These are phyloP conservation scores for Globicephala melas DNA, from an alignment of 2,113 vertebrate species.

Conservation along the genomic window DNA sequence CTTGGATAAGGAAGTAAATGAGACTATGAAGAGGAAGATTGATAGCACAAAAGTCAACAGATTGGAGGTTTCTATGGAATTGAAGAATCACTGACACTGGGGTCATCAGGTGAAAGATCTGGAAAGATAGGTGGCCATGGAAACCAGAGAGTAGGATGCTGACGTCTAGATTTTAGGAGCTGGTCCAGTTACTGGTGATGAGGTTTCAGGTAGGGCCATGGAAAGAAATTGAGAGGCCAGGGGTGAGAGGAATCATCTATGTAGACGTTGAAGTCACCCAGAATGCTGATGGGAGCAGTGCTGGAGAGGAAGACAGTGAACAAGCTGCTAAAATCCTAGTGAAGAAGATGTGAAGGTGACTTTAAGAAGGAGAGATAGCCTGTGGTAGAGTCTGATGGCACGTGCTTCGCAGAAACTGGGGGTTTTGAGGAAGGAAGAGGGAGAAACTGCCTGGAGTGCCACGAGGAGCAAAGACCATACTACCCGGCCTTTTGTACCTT, in stretches of 20 bases:
- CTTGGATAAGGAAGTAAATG: background rate
- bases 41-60: background rate
- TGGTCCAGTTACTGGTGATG: background rate
- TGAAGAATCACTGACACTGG: background rate
- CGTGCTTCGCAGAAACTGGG: background rate
- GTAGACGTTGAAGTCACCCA: background rate
- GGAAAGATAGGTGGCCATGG: background rate
- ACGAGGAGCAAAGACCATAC: background rate
- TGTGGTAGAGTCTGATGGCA: background rate
- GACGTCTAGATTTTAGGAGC: background rate
- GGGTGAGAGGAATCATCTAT: background rate
- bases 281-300: background rate
- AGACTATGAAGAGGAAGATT: background rate
- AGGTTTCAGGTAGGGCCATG: background rate
- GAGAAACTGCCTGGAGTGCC: background rate
- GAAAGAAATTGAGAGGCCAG: background rate
- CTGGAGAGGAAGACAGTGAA: background rate
- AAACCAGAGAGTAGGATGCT: background rate
- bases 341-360: background rate
- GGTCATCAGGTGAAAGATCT: background rate
- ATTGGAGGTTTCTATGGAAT: background rate
- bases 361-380: background rate
- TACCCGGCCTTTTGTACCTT: background rate
- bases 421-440: background rate
- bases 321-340: background rate